These are phyloP conservation scores for Kobus ellipsiprymnus DNA, from an alignment of 2,113 vertebrate species.

Conservation along the genomic window DNA sequence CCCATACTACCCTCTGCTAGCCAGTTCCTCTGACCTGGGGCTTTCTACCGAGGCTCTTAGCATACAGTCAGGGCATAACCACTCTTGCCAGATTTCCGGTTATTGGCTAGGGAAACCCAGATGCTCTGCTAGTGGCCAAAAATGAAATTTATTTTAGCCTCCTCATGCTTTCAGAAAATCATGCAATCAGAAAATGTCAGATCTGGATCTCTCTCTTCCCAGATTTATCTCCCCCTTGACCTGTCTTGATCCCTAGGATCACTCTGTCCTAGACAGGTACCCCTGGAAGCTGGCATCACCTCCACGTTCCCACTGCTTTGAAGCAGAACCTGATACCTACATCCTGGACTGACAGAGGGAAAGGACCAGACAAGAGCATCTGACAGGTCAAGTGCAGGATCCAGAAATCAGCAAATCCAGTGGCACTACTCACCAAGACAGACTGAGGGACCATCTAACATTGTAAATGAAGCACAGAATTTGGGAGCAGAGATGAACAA, in stretches of 20 bases:
- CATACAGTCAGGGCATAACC: neutral
- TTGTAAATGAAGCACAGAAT: neutral
- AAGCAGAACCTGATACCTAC: neutral
- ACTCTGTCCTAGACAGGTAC: neutral
- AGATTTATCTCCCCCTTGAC: neutral
- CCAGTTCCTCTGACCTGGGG: neutral
- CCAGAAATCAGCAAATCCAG: neutral
- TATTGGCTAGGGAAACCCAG: neutral
- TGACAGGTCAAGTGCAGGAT: neutral
- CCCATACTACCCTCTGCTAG: neutral
- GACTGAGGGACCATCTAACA: rapidly evolving
- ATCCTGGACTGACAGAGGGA: neutral
- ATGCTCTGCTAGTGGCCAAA: neutral
- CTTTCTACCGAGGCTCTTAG: neutral
- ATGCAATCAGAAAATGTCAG: neutral
- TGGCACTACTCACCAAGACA: neutral
- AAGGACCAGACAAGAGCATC: neutral
- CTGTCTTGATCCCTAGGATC: neutral
- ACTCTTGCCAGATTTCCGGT: neutral
- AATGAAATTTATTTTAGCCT: neutral
- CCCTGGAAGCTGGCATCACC: neutral
- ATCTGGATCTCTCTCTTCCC: neutral
- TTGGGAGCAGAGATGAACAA: rapidly evolving
- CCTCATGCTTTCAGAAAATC: no score
- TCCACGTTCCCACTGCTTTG: neutral